phyloP scores from a whole-genome alignment of 2,888 invertebrate species.

The Dasysyrphus tricinctus region DNA sequence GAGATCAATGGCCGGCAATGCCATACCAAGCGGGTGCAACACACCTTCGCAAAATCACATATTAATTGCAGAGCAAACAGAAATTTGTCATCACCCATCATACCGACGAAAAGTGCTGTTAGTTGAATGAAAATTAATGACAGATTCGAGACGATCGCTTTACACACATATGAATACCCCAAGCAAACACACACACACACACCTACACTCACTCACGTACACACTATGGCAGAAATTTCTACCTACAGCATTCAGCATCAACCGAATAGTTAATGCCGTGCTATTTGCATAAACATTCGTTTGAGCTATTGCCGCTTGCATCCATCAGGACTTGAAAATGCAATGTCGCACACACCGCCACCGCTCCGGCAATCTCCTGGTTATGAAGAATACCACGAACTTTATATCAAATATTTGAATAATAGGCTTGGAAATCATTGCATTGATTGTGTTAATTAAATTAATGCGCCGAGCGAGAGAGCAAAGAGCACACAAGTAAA shows the following conservation, averaged over 20 bases:
- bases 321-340: constrained; percentile 46
- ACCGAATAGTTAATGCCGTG: constrained; percentile 66
- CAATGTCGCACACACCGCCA: constrained; percentile 32
- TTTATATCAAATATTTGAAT: constrained; percentile 77
- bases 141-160: constrained; percentile 65
- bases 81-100: constrained; percentile 71
- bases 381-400: constrained; percentile 65
- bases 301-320: constrained; percentile 73
- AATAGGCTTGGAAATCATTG: constrained; percentile 71
- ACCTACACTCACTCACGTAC: neutral
- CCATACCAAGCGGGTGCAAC: constrained; percentile 38
- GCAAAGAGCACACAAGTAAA: constrained; percentile 11
- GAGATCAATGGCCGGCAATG: constrained; percentile 59
- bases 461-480: constrained; percentile 64
- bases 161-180: constrained; percentile 29
- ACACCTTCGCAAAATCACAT: constrained; percentile 66
- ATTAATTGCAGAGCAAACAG: constrained; percentile 71
- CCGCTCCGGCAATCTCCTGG: constrained; percentile 7
- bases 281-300: constrained; percentile 75
- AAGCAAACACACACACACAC: neutral
- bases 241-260: constrained; percentile 41
- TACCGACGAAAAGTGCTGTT: constrained; percentile 59
- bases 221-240: constrained; percentile 5
- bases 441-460: constrained; percentile 76
- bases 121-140: constrained; percentile 73